Conservation (phyloP, 2,113 vertebrate species). For the Gambusia affinis region DNA sequence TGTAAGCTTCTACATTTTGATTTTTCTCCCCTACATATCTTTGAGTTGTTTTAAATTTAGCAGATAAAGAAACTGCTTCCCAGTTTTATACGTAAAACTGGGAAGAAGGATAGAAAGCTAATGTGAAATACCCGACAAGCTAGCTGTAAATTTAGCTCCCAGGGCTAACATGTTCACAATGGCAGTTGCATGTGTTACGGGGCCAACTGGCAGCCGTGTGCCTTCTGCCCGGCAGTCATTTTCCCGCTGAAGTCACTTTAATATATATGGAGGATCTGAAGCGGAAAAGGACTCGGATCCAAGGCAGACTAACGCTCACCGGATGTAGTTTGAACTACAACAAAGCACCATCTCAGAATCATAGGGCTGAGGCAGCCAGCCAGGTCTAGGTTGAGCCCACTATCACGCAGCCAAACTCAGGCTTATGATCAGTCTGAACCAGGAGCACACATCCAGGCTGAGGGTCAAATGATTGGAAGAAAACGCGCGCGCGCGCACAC, state of each 20-base stretch:
- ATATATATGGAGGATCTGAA: not conserved
- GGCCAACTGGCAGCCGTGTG: not conserved
- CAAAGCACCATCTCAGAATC: not conserved
- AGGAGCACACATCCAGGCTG: not conserved
- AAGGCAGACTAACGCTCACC: not conserved
- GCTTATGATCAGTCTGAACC: not conserved
- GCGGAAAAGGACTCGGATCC: not conserved
- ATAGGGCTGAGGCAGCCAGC: not conserved
- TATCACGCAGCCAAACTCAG: no score
- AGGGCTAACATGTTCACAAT: not conserved
- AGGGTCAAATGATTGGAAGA: no score
- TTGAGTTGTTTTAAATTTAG: accelerated
- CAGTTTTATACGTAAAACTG: not conserved
- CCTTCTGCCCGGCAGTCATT: not conserved
- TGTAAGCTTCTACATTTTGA: conserved; percentile 39
- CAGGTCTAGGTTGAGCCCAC: not conserved
- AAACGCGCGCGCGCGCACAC: no score
- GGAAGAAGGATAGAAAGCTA: not conserved
- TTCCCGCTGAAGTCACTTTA: not conserved
- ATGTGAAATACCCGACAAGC: not conserved
- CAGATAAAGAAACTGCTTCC: not conserved
- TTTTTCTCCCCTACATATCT: not conserved
- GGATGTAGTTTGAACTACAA: not conserved
- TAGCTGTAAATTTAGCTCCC: conserved; percentile 22
- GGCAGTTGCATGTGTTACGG: not conserved